phyloP scores from a whole-genome alignment of 2,113 vertebrate genomes.

The Kobus ellipsiprymnus region DNA sequence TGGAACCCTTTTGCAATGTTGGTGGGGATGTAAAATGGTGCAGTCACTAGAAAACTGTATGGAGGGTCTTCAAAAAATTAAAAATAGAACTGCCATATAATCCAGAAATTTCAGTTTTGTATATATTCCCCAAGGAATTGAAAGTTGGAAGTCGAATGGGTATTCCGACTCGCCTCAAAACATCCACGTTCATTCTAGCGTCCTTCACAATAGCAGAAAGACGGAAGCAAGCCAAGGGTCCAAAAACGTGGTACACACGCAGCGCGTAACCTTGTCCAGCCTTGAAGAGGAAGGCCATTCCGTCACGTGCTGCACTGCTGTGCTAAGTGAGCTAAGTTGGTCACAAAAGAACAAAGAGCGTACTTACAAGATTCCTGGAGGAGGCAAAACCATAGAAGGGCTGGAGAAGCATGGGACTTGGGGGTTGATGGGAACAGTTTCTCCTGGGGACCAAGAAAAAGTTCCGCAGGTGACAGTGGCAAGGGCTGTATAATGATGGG shows the following conservation, averaged over 20 bases:
- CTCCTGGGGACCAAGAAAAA: neutral
- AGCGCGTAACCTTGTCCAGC: accelerated
- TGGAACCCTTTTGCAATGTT: accelerated
- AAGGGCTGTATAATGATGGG: accelerated
- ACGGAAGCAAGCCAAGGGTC: accelerated
- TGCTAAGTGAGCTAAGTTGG: neutral
- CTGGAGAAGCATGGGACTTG: accelerated
- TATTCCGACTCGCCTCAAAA: neutral
- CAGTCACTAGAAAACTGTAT: neutral
- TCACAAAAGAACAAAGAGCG: accelerated
- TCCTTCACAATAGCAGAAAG: neutral
- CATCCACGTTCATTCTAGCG: accelerated
- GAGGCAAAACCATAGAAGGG: neutral
- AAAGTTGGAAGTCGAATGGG: neutral
- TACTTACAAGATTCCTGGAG: neutral
- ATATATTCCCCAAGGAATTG: neutral
- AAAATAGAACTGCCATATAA: neutral
- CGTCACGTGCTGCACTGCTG: accelerated
- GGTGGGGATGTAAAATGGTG: accelerated
- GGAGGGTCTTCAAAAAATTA: neutral
- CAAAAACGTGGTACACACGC: accelerated
- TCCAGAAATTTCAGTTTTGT: neutral
- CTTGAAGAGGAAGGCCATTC: neutral
- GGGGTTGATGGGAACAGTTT: neutral
- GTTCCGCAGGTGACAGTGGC: neutral